These are phyloP conservation scores for Haliclona indistincta DNA, from an alignment of 37 sponge, comb jelly and placozoan species.

Conservation along the genomic window DNA sequence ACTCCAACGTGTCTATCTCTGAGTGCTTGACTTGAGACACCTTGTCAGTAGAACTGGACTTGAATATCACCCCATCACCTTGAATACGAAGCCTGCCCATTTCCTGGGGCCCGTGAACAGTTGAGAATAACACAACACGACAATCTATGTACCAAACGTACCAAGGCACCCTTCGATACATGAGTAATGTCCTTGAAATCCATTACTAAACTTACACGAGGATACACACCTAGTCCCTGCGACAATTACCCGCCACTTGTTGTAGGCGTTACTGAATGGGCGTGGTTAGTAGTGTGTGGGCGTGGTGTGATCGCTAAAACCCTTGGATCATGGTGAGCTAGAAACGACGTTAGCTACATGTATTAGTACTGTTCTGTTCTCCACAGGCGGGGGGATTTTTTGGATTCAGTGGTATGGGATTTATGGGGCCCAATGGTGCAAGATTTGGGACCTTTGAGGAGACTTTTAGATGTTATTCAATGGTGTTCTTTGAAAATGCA, in stretches of 20 bases:
- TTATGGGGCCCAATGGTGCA: neutral
- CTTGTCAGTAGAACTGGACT: conserved; percentile 69
- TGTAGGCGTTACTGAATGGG: neutral
- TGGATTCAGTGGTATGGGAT: conserved; percentile 41
- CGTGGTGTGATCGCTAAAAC: neutral
- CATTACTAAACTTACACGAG: neutral
- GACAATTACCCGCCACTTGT: too few species aligned
- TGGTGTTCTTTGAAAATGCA: conserved; percentile 63
- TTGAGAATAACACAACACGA: neutral
- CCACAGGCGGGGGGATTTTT: too few species aligned
- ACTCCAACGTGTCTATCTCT: conserved; percentile 66
- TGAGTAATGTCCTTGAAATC: conserved; percentile 68
- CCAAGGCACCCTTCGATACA: conserved; percentile 67
- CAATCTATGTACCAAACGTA: conserved; percentile 25
- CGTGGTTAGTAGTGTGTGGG: neutral
- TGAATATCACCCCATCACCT: conserved; percentile 84
- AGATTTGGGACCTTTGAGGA: conserved; percentile 40
- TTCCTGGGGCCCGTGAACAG: conserved; percentile 41
- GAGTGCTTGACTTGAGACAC: conserved; percentile 60
- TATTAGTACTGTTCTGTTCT: neutral
- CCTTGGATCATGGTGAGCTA: neutral
- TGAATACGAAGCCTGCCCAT: conserved; percentile 81
- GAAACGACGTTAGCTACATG: neutral
- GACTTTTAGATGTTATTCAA: conserved; percentile 69
- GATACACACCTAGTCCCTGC: conserved; percentile 2